Evolutionary conservation across 2,113 vertebrate species (phyloP).

Genomic region (Anhinga anhinga): DNA sequence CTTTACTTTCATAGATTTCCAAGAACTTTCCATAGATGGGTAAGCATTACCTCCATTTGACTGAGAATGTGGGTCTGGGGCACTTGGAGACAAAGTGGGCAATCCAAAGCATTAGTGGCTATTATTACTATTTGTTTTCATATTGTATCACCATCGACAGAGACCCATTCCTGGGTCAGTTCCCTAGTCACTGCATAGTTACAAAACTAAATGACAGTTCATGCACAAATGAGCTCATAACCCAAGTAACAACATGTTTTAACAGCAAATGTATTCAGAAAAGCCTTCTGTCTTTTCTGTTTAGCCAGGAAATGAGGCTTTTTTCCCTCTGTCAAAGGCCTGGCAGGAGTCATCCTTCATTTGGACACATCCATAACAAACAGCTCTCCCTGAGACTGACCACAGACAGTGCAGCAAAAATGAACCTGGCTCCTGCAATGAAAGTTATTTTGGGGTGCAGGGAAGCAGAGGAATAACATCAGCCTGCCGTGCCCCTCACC

Average conservation of each 20-base stretch:
- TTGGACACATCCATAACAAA: neutral
- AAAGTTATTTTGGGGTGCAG: neutral
- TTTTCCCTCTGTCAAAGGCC: slow-evolving; percentile 22
- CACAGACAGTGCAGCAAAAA: neutral
- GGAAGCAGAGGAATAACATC: neutral
- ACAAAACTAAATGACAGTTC: neutral
- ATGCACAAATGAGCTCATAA: neutral
- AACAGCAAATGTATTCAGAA: slow-evolving; percentile 6
- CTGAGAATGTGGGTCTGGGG: neutral
- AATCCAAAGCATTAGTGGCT: neutral
- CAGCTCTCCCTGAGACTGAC: neutral
- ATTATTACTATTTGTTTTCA: neutral
- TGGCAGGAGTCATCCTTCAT: slow-evolving; percentile 20
- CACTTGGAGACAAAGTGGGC: neutral
- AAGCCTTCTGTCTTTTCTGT: neutral
- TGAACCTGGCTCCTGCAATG: neutral
- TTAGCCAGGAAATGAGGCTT: slow-evolving; percentile 12
- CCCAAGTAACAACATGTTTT: neutral
- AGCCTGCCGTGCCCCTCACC: neutral
- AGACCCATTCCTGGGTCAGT: neutral
- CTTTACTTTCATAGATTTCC: neutral
- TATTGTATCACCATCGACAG: neutral
- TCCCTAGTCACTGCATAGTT: neutral
- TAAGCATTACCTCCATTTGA: neutral
- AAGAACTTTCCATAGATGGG: neutral